These are phyloP conservation scores for Limnephilus auricula DNA, from an alignment of 2,888 invertebrate genomes.

Conservation along the genomic window DNA sequence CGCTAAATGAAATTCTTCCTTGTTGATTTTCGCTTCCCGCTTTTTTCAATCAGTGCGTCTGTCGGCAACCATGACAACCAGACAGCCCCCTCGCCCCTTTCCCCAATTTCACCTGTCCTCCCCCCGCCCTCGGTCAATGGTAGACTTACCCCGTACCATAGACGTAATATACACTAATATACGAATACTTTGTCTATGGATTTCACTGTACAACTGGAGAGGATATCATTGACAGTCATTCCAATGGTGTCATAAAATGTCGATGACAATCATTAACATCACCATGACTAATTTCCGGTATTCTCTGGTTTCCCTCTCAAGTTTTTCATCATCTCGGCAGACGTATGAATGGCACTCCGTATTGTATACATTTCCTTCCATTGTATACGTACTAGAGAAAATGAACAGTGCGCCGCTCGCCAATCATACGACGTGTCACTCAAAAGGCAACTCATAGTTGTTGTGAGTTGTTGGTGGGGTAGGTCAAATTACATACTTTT, in stretches of 20 bases:
- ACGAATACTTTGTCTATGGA: not conserved
- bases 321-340: not conserved
- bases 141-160: not conserved
- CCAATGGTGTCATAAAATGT: not conserved
- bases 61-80: constrained; percentile 63
- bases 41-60: constrained; percentile 60
- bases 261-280: not conserved
- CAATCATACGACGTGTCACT: constrained; percentile 32
- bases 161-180: not conserved
- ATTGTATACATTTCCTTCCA: too few relatives aligned
- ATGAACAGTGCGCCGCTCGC: constrained; percentile 8
- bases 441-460: not conserved
- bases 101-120: not conserved
- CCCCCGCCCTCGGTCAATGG: not conserved
- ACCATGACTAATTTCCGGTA: too few relatives aligned
- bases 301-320: too few relatives aligned
- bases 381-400: not conserved
- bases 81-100: not conserved
- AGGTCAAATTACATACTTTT: too few relatives aligned
- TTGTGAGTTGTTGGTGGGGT: not conserved
- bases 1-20: constrained; percentile 45
- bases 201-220: not conserved
- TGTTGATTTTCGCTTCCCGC: constrained; percentile 38
- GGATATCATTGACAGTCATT: not conserved
- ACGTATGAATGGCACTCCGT: not conserved